Evolutionary conservation across 2,797 vertebrate species (phyloP), one percentile per base, ranked within the genome.

Genomic region (Halcyon leucocephala): DNA sequence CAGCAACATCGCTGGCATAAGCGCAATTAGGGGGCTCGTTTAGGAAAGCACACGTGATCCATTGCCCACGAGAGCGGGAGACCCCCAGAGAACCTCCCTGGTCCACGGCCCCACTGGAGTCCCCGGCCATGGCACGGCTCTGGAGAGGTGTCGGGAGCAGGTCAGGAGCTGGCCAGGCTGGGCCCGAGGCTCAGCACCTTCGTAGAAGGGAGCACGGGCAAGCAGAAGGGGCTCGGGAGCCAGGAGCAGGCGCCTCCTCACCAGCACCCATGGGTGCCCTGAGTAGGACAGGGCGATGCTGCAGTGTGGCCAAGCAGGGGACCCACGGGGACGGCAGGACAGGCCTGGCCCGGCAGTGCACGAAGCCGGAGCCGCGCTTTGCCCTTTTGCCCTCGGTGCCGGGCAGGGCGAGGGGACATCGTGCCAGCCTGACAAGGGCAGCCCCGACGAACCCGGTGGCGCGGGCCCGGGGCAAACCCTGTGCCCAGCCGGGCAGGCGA

Each of bases 1-100:
- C 86, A 94, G 95, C 17, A 18, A 80, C 84, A 78, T 31, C n/a
- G 16, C 58, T 21, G n/a, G 92, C 71, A 24, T 16, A 25, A 93
- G 67, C 26, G n/a, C 93, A 82, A 60, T 79, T n/a, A 19, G 39
- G 46, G 66, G 31, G 42, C 25, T 83, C 84, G 31, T 71, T 90
- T 66, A 81, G 78, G 42, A 86, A 86, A 90, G 37, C 26, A 42
- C 15, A 11, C 18, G 61, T 44, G 61, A 65, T 31, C 26, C 17
- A 1, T 66, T 35, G 70, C 61, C 79, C 72, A 37, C 13, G n/a
- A 10, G 5, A 9, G 7, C 8, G 48, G 41, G 85, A 49, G 52
- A 82, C 60, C 60, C 82, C 52, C 46, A 11, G 35, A 58, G 71
- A 72, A 64, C 39, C 29, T 51, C 64, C 35, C 17, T 6, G 26